Percentiles rank a stretch among this genome's conserved stretches.
phyloP scores from a whole-genome alignment of 2,797 vertebrate genomes.

The Neoniphon sammara region DNA sequence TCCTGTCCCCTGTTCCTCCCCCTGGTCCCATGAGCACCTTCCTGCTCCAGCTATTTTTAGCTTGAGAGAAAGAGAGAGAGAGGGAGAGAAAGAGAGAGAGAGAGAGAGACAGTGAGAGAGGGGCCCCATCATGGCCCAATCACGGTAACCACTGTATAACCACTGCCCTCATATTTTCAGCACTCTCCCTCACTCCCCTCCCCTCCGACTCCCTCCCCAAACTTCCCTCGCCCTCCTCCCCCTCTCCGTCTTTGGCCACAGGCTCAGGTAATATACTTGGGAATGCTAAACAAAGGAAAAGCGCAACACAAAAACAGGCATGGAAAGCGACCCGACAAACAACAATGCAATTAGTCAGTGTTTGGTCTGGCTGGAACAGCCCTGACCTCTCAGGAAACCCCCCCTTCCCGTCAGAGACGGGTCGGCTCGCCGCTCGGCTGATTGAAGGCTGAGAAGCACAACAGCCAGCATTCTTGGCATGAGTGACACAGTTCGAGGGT shows the following conservation, averaged over 20 bases:
- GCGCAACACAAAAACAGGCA: slow-evolving; percentile 75
- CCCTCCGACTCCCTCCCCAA: slow-evolving; percentile 42
- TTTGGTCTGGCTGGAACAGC: slow-evolving; percentile 79
- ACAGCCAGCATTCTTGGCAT: slow-evolving; percentile 53
- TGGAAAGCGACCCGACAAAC: slow-evolving; percentile 61
- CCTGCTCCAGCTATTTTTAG: slow-evolving; percentile 77
- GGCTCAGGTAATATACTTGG: slow-evolving; percentile 78
- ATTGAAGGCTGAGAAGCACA: slow-evolving; percentile 56
- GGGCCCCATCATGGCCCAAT: slow-evolving; percentile 65
- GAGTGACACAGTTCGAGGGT: slow-evolving; percentile 26
- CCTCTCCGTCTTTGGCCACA: slow-evolving; percentile 58
- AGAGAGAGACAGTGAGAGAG: background rate
- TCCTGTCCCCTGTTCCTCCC: slow-evolving; percentile 49
- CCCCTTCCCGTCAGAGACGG: slow-evolving; percentile 71
- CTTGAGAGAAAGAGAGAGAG: slow-evolving; percentile 40
- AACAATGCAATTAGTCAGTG: slow-evolving; percentile 79
- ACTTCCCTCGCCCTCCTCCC: slow-evolving; percentile 44
- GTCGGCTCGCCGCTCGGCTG: slow-evolving; percentile 42
- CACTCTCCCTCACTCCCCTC: slow-evolving; percentile 21
- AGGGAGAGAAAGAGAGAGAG: slow-evolving; percentile 3
- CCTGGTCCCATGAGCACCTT: slow-evolving; percentile 71
- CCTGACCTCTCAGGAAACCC: slow-evolving; percentile 80
- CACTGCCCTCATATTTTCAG: slow-evolving; percentile 57
- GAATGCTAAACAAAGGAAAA: slow-evolving; percentile 77
- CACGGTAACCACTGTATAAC: slow-evolving; percentile 59